Evolutionary conservation across 2,888 invertebrate species (phyloP).

Genomic region (Apotomis capreana): DNA sequence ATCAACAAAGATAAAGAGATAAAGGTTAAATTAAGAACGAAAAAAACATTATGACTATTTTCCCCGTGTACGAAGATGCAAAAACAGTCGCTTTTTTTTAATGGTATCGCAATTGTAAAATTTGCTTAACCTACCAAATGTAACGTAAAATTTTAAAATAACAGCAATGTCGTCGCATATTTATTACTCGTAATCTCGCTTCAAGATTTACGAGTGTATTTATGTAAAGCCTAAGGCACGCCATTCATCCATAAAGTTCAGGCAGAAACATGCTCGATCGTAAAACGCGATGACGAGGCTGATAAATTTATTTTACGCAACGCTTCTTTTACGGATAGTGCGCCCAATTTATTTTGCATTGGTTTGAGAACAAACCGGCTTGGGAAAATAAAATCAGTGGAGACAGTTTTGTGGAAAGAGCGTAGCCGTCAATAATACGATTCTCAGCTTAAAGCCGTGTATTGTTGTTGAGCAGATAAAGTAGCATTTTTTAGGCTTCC

Average conservation of each 20-base stretch:
- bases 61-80: no score
- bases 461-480: not conserved
- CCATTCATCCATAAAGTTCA: conserved; percentile 35
- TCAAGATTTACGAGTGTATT: conserved; percentile 33
- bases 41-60: no score
- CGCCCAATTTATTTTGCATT: conserved; percentile 33
- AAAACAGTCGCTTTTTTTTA: no score
- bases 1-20: no score
- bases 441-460: not conserved
- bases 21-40: no score
- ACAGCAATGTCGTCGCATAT: conserved; percentile 29
- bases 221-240: conserved; percentile 38
- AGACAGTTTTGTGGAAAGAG: not conserved
- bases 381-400: conserved; percentile 15
- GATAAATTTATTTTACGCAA: conserved; percentile 40
- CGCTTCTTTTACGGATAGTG: conserved; percentile 33
- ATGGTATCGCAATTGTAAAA: no score
- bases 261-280: conserved; percentile 32
- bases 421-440: not conserved
- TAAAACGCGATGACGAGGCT: conserved; percentile 39
- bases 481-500: no score
- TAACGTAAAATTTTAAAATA: conserved; percentile 18
- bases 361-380: conserved; percentile 27
- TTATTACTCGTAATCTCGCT: conserved; percentile 34
- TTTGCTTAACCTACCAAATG: not conserved